phyloP scores from a whole-genome alignment of 2,113 vertebrate species.

The Nesospiza acunhae region DNA sequence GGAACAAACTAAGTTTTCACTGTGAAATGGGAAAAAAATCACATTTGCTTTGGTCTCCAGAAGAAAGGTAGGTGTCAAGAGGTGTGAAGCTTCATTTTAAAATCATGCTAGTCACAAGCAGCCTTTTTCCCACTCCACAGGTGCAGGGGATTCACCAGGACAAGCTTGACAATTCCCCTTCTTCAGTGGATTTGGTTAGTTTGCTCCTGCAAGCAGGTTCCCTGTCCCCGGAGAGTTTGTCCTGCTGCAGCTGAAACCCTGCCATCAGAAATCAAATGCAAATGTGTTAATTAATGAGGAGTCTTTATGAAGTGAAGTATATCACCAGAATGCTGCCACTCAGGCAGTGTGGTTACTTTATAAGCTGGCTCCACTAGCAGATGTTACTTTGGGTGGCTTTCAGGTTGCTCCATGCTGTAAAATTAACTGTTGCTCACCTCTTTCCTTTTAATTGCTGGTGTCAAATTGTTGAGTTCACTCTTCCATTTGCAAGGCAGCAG shows the following conservation, averaged over 20 bases:
- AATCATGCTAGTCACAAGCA: neutral
- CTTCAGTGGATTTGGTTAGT: neutral
- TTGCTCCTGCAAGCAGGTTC: neutral
- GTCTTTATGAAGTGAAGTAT: neutral
- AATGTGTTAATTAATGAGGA: neutral
- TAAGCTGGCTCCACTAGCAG: neutral
- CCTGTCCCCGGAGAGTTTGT: neutral
- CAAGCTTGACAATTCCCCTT: neutral
- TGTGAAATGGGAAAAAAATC: neutral
- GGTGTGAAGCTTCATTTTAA: neutral
- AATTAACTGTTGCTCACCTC: neutral
- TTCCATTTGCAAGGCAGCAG: neutral
- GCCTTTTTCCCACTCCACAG: neutral
- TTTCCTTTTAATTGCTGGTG: neutral
- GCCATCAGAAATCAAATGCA: neutral
- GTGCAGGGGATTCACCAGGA: fast-evolving
- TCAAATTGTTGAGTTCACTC: neutral
- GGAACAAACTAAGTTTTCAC: neutral
- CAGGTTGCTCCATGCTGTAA: neutral
- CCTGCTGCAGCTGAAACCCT: neutral
- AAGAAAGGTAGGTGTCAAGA: neutral
- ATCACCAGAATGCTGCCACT: neutral
- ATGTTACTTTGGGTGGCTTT: neutral
- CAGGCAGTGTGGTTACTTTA: fast-evolving
- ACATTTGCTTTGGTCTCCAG: neutral